Evolutionary conservation across 1,140 invertebrate genomes (phyloP), one percentile per base, ranked within the genome.

Genomic region (Trigoniulus corallinus): DNA sequence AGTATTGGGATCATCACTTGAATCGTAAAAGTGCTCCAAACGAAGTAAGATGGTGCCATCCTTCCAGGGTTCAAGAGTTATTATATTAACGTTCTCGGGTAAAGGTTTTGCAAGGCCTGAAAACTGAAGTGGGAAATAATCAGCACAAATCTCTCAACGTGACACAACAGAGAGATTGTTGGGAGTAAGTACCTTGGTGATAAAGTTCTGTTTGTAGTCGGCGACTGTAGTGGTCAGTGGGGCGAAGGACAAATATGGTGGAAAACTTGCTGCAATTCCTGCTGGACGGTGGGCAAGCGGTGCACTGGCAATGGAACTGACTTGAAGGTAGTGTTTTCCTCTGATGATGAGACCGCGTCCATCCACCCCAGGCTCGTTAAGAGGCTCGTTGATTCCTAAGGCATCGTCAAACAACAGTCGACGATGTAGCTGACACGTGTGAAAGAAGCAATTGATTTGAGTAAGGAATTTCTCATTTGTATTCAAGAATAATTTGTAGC

Each of bases 341-440:
- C 81, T 72, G 0, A 79, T 80, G 1, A 95, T 79, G 3, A 98
- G 67, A 1, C 92, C 89, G 56, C 72, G 61, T 0, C 80, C 67
- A 50, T 58, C 53, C 56, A 70, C 78, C 0, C 77, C 88, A 1
- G 73, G 74, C 70, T 98, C 94, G 63, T 96, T 88, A 0, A 98
- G 65, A 0, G 92, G 75, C 71, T 98, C 93, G 0, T 72, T 82
- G 0, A 98, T 91, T 3, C 93, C 94, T 58, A 92, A 89, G 1
- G 78, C 80, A 68, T 98, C 94, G 61, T 98, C 93, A 51, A 77
- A 70, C 0, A 94, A 58, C 23, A 91, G 67, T 47, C 89, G 73
- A 53, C 93, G 74, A 63, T 97, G 93, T 22, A 94, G 54, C 84
- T 53, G 22, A 29, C 4, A 47, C 29, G 29, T 34, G 29, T 34